Base-by-base conservation (phyloP, 2,113 vertebrate genomes). In the Oreochromis tanganicae region DNA sequence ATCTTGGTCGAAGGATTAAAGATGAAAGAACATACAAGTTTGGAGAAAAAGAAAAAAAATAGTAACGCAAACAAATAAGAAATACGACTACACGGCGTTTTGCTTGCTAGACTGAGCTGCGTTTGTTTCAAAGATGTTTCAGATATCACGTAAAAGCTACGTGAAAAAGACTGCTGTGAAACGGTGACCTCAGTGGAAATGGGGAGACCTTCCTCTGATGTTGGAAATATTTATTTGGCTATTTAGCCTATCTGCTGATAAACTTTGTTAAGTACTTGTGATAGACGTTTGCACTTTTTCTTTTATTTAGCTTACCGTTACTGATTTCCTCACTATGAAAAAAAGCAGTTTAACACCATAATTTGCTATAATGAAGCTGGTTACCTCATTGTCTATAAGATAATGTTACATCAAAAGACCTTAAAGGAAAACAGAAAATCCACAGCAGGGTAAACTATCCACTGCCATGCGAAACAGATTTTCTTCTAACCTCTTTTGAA, bases 391-490 rank as follows among this genome's bases (percentile, higher is more conserved):
- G 17, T 63, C 78, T 82, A 32, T 38, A 73, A 48, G 7, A 66
- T 61, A 38, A 57, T 32, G 19, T 29, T 34, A 27, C 50, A 86
- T 54, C 38, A 73, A 52, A 54, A 3, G 50, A 78, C 16, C 52
- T 8, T 68, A 54, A 54, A 10, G 43, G 50, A 48, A 82, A 27
- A 21, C 41, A 21, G 9, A 55, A 50, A 29, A 78, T 66, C 4
- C 34, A 41, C 36, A 27, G 17, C 19, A 41, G 17, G 29, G 36
- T 57, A 73, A 89, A 83, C 63, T 36, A 1, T 21, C 6, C 9
- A 21, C 81, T 13, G 13, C 27, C 75, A 93, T 87, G 83, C 91
- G 87, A 92, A 80, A 80, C 52, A 7, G 16, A 85, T 90, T 86
- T 86, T 21, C 24, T 48, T 66, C 57, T 83, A 83, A 12, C 59